Evolutionary conservation across 2,888 invertebrate genomes (phyloP).

Genomic region (Ischnus inquisitorius): DNA sequence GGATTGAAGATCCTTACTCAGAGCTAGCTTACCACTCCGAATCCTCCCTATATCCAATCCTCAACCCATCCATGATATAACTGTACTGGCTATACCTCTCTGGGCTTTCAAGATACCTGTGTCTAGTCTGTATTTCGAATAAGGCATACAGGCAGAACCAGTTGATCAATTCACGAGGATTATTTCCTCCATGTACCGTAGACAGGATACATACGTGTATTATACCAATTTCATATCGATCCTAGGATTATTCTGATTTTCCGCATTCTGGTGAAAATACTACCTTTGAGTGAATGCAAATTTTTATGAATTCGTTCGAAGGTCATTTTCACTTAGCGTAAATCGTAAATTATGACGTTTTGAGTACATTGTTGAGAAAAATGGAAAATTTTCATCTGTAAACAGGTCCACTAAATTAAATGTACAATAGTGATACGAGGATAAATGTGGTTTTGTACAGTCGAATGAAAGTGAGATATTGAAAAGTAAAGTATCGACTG

Average conservation of each 20-base stretch:
- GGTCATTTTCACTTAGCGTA: too few species aligned
- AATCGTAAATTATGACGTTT: too few species aligned
- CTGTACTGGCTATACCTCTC: constrained; percentile 22
- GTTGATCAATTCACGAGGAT: constrained; percentile 52
- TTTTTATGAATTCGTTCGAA: too few species aligned
- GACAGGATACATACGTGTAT: constrained; percentile 18
- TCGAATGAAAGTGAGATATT: too few species aligned
- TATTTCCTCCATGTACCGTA: constrained; percentile 23
- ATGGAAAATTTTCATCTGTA: too few species aligned
- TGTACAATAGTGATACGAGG: too few species aligned
- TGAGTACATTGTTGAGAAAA: too few species aligned
- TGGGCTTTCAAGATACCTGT: neutral
- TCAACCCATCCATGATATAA: constrained; percentile 6
- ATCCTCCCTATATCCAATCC: constrained; percentile 8
- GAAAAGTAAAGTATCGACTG: too few species aligned
- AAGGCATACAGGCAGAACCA: constrained; percentile 21
- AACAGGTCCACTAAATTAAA: too few species aligned
- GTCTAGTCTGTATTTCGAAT: constrained; percentile 15
- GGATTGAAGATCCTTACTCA: constrained; percentile 49
- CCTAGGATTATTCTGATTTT: neutral
- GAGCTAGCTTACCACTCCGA: constrained; percentile 30
- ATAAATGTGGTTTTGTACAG: too few species aligned
- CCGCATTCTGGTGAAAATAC: neutral
- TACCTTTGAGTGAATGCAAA: too few species aligned
- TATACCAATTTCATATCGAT: neutral